phyloP scores from a whole-genome alignment of 2,888 invertebrate species.

The Cenopis cana region DNA sequence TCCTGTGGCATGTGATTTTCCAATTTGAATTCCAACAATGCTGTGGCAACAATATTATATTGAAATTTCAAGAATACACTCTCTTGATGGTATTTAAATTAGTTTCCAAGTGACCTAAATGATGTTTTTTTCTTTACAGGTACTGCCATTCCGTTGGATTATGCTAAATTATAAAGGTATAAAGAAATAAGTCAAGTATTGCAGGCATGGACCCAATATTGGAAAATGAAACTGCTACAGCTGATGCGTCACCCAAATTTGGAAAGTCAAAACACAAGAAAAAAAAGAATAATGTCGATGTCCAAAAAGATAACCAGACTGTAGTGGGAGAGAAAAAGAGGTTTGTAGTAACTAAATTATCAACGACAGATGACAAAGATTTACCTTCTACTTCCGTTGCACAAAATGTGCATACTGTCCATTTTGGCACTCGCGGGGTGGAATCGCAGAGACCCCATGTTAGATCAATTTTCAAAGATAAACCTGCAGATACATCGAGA shows the following conservation, averaged over 20 bases:
- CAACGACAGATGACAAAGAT: conserved; percentile 68
- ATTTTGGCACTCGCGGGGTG: conserved; percentile 79
- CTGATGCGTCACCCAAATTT: conserved; percentile 73
- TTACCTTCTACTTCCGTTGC: conserved; percentile 66
- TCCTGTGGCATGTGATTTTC: conserved; percentile 1
- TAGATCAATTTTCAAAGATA: conserved; percentile 77
- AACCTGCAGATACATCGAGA: conserved; percentile 66
- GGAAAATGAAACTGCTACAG: conserved; percentile 79
- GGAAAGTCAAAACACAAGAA: conserved; percentile 78
- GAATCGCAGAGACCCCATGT: conserved; percentile 80
- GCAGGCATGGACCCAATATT: conserved; percentile 78
- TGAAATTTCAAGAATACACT: background rate
- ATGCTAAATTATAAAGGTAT: conserved; percentile 70
- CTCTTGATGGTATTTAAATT: background rate
- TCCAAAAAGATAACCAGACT: conserved; percentile 70
- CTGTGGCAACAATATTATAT: background rate
- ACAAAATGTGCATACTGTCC: conserved; percentile 78
- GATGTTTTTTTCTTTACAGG: conserved; percentile 66
- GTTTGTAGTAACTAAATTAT: conserved; percentile 77
- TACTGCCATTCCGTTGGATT: conserved; percentile 62
- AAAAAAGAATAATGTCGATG: conserved; percentile 67
- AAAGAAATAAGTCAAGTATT: conserved; percentile 55
- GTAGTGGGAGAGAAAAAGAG: conserved; percentile 77
- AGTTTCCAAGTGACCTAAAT: background rate
- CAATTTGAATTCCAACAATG: background rate